phyloP scores from a whole-genome alignment of 2,888 invertebrate genomes.

The Brachyptera putata region DNA sequence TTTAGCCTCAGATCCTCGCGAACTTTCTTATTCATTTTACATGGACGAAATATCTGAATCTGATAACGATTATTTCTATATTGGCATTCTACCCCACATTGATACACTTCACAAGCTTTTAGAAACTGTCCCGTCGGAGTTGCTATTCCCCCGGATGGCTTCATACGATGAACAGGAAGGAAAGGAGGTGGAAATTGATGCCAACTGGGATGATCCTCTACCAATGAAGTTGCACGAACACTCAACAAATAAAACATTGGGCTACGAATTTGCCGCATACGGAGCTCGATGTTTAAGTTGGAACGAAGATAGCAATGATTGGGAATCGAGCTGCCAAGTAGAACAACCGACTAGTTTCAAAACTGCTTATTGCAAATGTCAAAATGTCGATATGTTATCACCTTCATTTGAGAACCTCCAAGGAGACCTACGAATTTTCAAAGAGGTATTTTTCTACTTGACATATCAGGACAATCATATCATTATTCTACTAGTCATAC shows the following conservation, averaged over 20 bases:
- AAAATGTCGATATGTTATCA: not conserved
- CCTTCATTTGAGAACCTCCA: not conserved
- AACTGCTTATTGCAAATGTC: not conserved
- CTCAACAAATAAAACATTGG: not conserved
- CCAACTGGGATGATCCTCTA: not conserved
- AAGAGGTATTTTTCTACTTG: not conserved
- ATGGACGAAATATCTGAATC: not conserved
- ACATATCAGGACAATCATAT: no score
- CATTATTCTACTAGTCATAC: no score
- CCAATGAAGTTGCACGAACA: not conserved
- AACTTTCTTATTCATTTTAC: not conserved
- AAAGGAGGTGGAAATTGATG: not conserved
- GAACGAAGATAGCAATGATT: no score
- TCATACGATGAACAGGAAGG: not conserved
- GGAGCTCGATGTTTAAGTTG: not conserved
- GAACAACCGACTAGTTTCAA: not conserved
- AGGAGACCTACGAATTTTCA: not conserved
- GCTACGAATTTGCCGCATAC: not conserved
- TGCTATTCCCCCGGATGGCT: not conserved
- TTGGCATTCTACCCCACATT: not conserved
- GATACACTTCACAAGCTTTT: not conserved
- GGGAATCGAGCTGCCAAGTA: not conserved
- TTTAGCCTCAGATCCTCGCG: not conserved
- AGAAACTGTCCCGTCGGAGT: not conserved
- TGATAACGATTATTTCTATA: not conserved